Evolutionary conservation across 2,113 vertebrate genomes (phyloP).

Genomic region (Neodontobutis hainanensis): DNA sequence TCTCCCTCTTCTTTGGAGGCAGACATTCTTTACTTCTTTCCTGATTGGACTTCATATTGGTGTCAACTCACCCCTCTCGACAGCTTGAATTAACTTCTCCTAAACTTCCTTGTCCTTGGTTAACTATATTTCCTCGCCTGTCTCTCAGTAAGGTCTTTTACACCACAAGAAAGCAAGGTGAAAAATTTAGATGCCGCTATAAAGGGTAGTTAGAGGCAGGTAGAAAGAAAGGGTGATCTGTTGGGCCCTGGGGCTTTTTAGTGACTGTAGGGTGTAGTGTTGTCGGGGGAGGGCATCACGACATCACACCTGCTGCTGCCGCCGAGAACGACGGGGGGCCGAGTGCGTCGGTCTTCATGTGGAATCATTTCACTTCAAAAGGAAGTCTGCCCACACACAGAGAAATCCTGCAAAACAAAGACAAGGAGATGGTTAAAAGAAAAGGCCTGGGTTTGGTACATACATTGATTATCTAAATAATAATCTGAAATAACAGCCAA

Average conservation of each 20-base stretch:
- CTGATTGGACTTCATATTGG: constrained; percentile 98
- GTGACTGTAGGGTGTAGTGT: constrained; percentile 49
- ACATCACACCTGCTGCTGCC: constrained; percentile 90
- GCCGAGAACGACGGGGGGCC: constrained; percentile 78
- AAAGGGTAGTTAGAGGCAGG: constrained; percentile 34
- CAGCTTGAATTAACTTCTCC: constrained; percentile 63
- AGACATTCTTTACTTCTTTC: constrained; percentile 99
- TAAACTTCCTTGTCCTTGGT: constrained; percentile 9
- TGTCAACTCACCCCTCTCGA: constrained; percentile 24
- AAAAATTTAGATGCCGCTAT: constrained; percentile 46
- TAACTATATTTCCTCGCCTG: constrained; percentile 16
- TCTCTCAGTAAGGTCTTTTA: constrained; percentile 26
- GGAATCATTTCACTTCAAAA: constrained; percentile 97
- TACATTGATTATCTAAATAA: too few species aligned
- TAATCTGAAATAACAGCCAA: too few species aligned
- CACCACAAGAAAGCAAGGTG: constrained; percentile 34
- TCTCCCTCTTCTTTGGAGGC: constrained; percentile 97
- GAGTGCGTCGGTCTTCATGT: constrained; percentile 90
- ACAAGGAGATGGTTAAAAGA: constrained; percentile 24
- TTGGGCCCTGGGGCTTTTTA: constrained; percentile 57
- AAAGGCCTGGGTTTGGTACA: too few species aligned
- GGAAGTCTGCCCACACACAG: constrained; percentile 80
- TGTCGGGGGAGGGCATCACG: constrained; percentile 69
- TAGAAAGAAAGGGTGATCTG: constrained; percentile 32
- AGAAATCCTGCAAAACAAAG: constrained; percentile 58